Evolutionary conservation across 1,140 invertebrate genomes (phyloP).

Genomic region (Diachasmimorpha longicaudata): DNA sequence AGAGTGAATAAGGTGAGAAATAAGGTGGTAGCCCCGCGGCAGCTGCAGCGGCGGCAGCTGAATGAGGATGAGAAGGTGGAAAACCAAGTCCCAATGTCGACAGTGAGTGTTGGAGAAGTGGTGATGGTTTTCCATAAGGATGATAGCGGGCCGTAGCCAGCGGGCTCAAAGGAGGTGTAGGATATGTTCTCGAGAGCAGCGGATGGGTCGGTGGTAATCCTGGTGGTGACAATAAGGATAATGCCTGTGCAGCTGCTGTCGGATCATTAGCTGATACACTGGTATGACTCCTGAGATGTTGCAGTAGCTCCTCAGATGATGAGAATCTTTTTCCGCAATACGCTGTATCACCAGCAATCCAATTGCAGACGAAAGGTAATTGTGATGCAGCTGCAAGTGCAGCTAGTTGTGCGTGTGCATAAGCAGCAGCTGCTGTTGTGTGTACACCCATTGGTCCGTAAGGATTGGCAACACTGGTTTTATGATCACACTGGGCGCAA

Average conservation of each 20-base stretch:
- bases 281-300: conserved; percentile 89
- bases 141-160: conserved; percentile 82
- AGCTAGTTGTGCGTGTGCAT: conserved; percentile 77
- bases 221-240: conserved; percentile 64
- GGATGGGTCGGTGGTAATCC: conserved; percentile 70
- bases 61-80: conserved; percentile 69
- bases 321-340: conserved; percentile 92
- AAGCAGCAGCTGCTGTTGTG: conserved; percentile 64
- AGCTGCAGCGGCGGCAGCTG: conserved; percentile 28
- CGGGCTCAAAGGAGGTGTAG: conserved; percentile 84
- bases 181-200: conserved; percentile 78
- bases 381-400: conserved; percentile 76
- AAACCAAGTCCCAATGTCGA: conserved; percentile 67
- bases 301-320: conserved; percentile 87
- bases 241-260: conserved; percentile 60
- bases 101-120: conserved; percentile 65
- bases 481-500: conserved; percentile 89
- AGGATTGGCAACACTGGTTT: conserved; percentile 61
- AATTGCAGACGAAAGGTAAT: conserved; percentile 87
- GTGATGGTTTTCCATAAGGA: conserved; percentile 81
- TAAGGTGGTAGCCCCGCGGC: conserved; percentile 69
- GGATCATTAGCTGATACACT: conserved; percentile 48
- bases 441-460: conserved; percentile 54
- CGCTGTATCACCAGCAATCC: conserved; percentile 85
- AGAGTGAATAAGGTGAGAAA: conserved; percentile 85